Evolutionary conservation across 92 coral and sea anemone species (phyloP).

Genomic region (Galaxea fascicularis): DNA sequence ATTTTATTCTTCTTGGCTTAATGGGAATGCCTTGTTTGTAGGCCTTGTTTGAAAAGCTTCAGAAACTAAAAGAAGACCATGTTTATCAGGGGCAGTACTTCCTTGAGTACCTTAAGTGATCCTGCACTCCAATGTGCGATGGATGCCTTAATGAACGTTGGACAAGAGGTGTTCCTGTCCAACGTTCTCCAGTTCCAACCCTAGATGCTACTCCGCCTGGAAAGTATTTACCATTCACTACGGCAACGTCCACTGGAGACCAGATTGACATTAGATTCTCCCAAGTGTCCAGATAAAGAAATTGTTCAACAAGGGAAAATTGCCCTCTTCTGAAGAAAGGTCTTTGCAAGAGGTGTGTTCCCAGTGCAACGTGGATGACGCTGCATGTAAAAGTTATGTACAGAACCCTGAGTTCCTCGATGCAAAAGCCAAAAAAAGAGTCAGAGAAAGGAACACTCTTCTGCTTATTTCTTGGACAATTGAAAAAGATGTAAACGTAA

Average conservation of each 20-base stretch:
- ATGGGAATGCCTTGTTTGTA: constrained; percentile 16
- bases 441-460: constrained; percentile 37
- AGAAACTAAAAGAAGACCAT: constrained; percentile 37
- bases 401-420: constrained; percentile 10
- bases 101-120: constrained; percentile 33
- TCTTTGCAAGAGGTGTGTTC: constrained; percentile 9
- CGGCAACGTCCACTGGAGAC: constrained; percentile 24
- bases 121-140: constrained; percentile 28
- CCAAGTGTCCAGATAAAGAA: constrained; percentile 15
- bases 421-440: constrained; percentile 11
- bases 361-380: constrained; percentile 22
- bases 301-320: constrained; percentile 12
- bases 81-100: constrained; percentile 32
- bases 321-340: constrained; percentile 20
- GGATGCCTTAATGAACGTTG: constrained; percentile 29
- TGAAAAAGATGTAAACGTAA: neutral
- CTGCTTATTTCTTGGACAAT: constrained; percentile 11
- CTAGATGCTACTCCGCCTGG: constrained; percentile 15
- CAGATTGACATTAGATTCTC: constrained; percentile 12
- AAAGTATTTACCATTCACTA: constrained; percentile 22
- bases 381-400: constrained; percentile 9
- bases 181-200: constrained; percentile 29
- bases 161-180: constrained; percentile 32
- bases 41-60: constrained; percentile 35
- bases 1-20: constrained; percentile 50